A percentile compares a stretch with the other conserved stretches of the same genome.
Evolutionary conservation across 2,797 vertebrate genomes (phyloP).

Genomic region (Enteromius anoplus): DNA sequence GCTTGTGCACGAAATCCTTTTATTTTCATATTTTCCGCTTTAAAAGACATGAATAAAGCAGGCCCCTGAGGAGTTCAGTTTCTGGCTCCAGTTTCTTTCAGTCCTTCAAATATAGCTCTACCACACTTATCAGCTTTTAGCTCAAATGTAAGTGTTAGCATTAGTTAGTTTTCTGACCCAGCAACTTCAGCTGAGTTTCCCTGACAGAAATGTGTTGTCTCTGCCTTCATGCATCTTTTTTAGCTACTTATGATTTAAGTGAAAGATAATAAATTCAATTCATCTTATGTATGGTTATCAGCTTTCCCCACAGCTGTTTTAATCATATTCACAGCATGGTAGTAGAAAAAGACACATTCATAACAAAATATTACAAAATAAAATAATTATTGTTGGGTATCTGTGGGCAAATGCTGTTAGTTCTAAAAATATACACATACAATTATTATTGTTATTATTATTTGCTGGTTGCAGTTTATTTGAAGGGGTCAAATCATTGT

Average conservation of each 20-base stretch:
- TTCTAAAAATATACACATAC: not conserved
- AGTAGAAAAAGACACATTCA: constrained; percentile 34
- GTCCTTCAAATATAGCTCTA: not conserved
- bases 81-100: not conserved
- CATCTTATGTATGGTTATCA: constrained; percentile 22
- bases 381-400: constrained; percentile 4
- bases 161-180: not conserved
- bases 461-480: not conserved
- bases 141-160: not conserved
- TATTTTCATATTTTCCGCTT: not conserved
- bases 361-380: constrained; percentile 23
- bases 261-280: constrained; percentile 3
- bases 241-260: constrained; percentile 20
- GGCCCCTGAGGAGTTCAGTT: not conserved
- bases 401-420: constrained; percentile 1
- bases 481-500: not conserved
- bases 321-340: constrained; percentile 47
- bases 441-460: not conserved
- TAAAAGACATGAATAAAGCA: constrained; percentile 16
- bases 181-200: not conserved
- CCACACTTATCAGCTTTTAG: not conserved
- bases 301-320: constrained; percentile 32
- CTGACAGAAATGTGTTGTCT: constrained; percentile 2
- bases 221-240: not conserved
- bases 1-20: not conserved